Base-by-base conservation (phyloP, 2,113 vertebrate genomes). In the Prionailurus bengalensis region DNA sequence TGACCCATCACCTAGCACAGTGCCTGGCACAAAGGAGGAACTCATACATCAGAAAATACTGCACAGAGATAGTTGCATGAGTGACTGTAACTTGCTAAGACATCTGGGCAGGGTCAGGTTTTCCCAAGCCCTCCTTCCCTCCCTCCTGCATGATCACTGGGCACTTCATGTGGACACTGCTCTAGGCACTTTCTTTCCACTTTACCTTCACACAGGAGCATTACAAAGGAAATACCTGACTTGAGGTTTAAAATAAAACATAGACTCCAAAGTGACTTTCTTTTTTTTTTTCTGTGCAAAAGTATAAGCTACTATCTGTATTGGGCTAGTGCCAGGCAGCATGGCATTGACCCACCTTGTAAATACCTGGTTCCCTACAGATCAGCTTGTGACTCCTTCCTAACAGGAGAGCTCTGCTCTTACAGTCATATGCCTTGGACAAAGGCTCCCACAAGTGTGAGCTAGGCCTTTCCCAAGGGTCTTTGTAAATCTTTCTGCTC, bases 51-150 rank as follows among this genome's bases (percentile, higher is more conserved):
- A 31, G 13, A 21, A 12, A 82, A 36, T 5, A 36, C 12, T 33
- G 25, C 79, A 48, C 5, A 14, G 10, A n/a, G 2, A 25, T 0
- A 80, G 31, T 1, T 21, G 15, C 19, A 4, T 0, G 1, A 73
- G 45, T 55, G 15, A 65, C 36, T 27, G 29, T 36, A 33, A 19
- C 70, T 74, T 73, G 16, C 12, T 83, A 45, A 61, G 0, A 39
- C 9, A 51, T 12, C 12, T 1, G 2, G 48, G 7, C 27, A 82
- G 79, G 33, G 7, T 2, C 68, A 87, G 14, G 61, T 33, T 76
- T 79, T 42, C 45, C 65, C 65, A 79, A 27, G 45, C 3, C 2
- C 12, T 78, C 51, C 53, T 48, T 14, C 15, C 66, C 27, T 33
- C 27, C 45, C 29, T 36, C 23, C 42, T 8, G 2, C 10, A 39